Evolutionary conservation across 2,888 invertebrate species (phyloP).

Genomic region (Pandemis cinnamomeana): DNA sequence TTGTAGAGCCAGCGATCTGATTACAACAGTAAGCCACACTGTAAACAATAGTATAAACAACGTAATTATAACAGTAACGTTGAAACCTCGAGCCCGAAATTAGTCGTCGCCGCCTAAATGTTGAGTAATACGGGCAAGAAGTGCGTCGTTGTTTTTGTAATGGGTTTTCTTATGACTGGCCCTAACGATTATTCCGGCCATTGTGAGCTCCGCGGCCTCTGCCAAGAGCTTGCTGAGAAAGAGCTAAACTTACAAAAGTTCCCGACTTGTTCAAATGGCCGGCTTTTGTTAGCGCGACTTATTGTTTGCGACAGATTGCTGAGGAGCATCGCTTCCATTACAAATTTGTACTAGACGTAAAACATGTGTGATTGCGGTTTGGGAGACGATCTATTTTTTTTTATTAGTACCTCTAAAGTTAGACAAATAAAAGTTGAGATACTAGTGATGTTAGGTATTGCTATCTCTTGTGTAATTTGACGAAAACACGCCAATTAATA

Average conservation of each 20-base stretch:
- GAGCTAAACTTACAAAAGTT: slow-evolving; percentile 84
- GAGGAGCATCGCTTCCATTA: slow-evolving; percentile 73
- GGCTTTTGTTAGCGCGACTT: slow-evolving; percentile 83
- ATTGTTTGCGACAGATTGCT: slow-evolving; percentile 84
- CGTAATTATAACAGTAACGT: slow-evolving; percentile 37
- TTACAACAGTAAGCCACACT: slow-evolving; percentile 28
- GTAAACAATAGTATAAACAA: slow-evolving; percentile 39
- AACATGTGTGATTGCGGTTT: slow-evolving; percentile 50
- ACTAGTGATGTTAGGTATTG: background rate
- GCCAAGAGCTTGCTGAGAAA: slow-evolving; percentile 80
- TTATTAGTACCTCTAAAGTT: background rate
- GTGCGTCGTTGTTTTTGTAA: slow-evolving; percentile 81
- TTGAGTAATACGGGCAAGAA: slow-evolving; percentile 72
- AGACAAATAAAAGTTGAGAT: background rate
- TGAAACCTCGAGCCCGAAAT: slow-evolving; percentile 55
- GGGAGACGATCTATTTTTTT: background rate
- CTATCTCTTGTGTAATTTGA: background rate
- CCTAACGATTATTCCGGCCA: slow-evolving; percentile 82
- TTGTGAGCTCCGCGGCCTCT: slow-evolving; percentile 75
- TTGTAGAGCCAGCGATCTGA: slow-evolving; percentile 27
- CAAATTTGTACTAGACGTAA: slow-evolving; percentile 61
- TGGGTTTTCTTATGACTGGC: slow-evolving; percentile 79
- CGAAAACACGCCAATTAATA: too few species aligned
- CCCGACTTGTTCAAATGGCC: slow-evolving; percentile 83
- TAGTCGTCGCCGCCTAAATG: slow-evolving; percentile 73